These are phyloP conservation scores for Dolichallabes microphthalmus DNA, from an alignment of 2,113 vertebrate genomes.

Conservation along the genomic window DNA sequence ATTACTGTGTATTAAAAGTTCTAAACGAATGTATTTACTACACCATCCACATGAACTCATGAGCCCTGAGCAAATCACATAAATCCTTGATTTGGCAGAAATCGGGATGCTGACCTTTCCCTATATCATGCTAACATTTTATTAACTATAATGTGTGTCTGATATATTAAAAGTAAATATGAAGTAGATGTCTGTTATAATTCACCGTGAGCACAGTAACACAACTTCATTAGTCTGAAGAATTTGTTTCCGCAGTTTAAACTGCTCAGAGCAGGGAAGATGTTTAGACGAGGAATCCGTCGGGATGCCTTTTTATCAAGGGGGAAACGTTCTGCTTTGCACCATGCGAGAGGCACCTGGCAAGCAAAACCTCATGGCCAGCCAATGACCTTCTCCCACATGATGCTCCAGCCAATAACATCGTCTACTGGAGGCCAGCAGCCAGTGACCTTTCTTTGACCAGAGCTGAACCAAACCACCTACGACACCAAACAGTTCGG, in stretches of 20 bases:
- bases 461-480: constrained; percentile 14
- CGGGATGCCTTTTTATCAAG: constrained; percentile 49
- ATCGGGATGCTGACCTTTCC: not conserved
- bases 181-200: not conserved
- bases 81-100: not conserved
- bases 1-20: no score
- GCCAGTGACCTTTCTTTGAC: constrained; percentile 48
- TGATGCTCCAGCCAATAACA: constrained; percentile 47
- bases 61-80: not conserved
- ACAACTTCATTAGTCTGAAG: not conserved
- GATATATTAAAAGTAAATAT: constrained; percentile 17
- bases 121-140: constrained; percentile 14
- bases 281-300: constrained; percentile 30
- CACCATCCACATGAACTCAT: not conserved
- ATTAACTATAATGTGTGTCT: not conserved
- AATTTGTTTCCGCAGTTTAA: not conserved
- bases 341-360: constrained; percentile 52
- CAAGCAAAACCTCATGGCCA: constrained; percentile 48
- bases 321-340: constrained; percentile 46
- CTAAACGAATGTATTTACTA: not conserved
- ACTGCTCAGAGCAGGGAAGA: constrained; percentile 4
- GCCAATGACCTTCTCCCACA: constrained; percentile 57
- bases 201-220: not conserved
- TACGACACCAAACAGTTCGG: not conserved
- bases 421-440: constrained; percentile 32